These are phyloP conservation scores for Bhutanitis thaidina DNA, from an alignment of 2,888 invertebrate genomes.

Conservation along the genomic window DNA sequence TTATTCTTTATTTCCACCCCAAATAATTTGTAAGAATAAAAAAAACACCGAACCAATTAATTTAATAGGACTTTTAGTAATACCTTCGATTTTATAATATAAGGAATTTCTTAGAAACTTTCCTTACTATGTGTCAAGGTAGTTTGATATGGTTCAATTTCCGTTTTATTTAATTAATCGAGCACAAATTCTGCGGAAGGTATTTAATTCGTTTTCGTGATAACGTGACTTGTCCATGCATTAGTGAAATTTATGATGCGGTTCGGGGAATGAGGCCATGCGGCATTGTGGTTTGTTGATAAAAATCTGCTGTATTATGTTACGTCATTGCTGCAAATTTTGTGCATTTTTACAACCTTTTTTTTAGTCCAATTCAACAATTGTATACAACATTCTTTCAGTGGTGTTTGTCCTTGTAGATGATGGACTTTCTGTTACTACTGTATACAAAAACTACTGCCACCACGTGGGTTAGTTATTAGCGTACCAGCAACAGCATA, in stretches of 20 bases:
- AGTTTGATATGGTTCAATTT: background rate
- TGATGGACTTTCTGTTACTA: no score
- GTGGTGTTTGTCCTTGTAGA: no score
- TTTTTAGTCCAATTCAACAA: no score
- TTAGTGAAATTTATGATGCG: slow-evolving; percentile 17
- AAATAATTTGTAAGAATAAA: background rate
- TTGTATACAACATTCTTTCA: no score
- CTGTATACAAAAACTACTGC: no score
- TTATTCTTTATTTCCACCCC: no score
- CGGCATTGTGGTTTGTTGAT: slow-evolving; percentile 17
- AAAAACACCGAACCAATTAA: background rate
- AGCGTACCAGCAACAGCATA: no score
- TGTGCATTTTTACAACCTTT: slow-evolving; percentile 10
- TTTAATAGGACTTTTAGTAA: background rate
- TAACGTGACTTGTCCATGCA: slow-evolving; percentile 19
- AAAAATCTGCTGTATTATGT: slow-evolving; percentile 14
- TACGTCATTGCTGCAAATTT: slow-evolving; percentile 18
- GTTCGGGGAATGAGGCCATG: slow-evolving; percentile 15
- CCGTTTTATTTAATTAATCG: background rate
- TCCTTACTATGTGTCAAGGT: background rate
- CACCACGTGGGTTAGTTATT: no score
- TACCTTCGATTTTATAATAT: background rate
- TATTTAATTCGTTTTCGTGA: slow-evolving; percentile 3
- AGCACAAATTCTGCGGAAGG: background rate
- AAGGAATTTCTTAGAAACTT: background rate